Percentiles rank a stretch among this genome's conserved stretches.
phyloP scores from a whole-genome alignment of 2,888 invertebrate species.

The Drosophila incognita region DNA sequence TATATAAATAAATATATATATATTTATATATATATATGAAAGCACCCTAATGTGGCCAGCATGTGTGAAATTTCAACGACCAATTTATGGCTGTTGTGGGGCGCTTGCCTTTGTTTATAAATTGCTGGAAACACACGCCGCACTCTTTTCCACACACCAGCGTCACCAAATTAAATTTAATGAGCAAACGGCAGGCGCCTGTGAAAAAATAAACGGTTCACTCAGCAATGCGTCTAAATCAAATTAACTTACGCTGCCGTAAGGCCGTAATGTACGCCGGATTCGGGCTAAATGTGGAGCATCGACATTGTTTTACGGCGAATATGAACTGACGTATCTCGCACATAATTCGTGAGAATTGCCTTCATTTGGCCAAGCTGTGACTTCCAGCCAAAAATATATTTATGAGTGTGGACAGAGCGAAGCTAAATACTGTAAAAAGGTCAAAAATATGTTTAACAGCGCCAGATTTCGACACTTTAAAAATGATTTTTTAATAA shows the following conservation, averaged over 20 bases:
- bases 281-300: not conserved
- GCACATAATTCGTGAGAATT: slow-evolving; percentile 59
- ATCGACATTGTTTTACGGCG: slow-evolving; percentile 15
- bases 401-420: not conserved
- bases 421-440: slow-evolving; percentile 30
- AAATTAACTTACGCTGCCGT: slow-evolving; percentile 56
- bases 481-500: slow-evolving; percentile 37
- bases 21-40: slow-evolving; percentile 9
- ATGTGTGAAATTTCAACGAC: slow-evolving; percentile 76
- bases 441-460: slow-evolving; percentile 24
- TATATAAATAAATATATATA: slow-evolving; percentile 1
- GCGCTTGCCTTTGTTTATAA: slow-evolving; percentile 68
- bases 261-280: not conserved
- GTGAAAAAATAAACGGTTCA: slow-evolving; percentile 71
- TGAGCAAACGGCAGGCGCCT: slow-evolving; percentile 60
- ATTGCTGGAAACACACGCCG: slow-evolving; percentile 26
- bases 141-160: not conserved
- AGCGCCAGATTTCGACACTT: slow-evolving; percentile 15
- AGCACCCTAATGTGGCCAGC: slow-evolving; percentile 49
- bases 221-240: slow-evolving; percentile 72
- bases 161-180: slow-evolving; percentile 74
- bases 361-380: slow-evolving; percentile 59
- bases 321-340: slow-evolving; percentile 20
- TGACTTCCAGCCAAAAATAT: slow-evolving; percentile 16
- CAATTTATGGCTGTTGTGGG: slow-evolving; percentile 74